Percentiles rank a stretch among this genome's conserved stretches.
These are phyloP conservation scores for Pachypeltis micranthus DNA, from an alignment of 1,140 invertebrate species.

Conservation along the genomic window DNA sequence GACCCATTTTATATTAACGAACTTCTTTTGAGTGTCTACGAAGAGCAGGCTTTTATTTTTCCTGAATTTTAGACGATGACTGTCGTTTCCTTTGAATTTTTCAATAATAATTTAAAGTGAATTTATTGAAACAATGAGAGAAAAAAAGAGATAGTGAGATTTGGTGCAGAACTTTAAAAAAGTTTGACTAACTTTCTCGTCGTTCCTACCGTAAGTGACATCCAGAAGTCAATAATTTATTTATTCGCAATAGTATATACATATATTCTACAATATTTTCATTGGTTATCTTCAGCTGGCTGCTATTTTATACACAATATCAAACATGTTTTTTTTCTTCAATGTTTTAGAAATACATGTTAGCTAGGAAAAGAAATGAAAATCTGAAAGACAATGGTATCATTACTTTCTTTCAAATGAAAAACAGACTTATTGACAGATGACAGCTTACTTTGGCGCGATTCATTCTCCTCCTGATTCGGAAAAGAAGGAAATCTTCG, in stretches of 20 bases:
- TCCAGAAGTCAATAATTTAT: not conserved
- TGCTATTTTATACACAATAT: not conserved
- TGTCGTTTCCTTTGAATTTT: not conserved
- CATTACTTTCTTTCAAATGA: not conserved
- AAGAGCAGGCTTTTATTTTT: no score
- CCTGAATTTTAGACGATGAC: not conserved
- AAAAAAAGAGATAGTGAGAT: no score
- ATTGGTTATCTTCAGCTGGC: not conserved
- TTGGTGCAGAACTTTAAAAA: no score
- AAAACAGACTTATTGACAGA: not conserved
- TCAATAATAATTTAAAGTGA: not conserved
- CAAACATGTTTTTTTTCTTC: not conserved
- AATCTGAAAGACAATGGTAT: conserved; percentile 4
- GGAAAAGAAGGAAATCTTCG: no score
- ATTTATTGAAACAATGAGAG: no score
- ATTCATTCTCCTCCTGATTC: not conserved
- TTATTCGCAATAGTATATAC: not conserved
- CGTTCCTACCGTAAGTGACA: not conserved
- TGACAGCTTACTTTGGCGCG: not conserved
- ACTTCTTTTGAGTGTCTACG: no score
- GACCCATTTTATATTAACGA: conserved; percentile 13
- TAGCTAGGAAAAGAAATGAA: not conserved
- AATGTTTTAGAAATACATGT: not conserved
- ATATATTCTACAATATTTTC: not conserved
- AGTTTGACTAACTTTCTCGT: no score